phyloP scores from a whole-genome alignment of 2,888 invertebrate species.

The Thecocarcelia acutangulata region DNA sequence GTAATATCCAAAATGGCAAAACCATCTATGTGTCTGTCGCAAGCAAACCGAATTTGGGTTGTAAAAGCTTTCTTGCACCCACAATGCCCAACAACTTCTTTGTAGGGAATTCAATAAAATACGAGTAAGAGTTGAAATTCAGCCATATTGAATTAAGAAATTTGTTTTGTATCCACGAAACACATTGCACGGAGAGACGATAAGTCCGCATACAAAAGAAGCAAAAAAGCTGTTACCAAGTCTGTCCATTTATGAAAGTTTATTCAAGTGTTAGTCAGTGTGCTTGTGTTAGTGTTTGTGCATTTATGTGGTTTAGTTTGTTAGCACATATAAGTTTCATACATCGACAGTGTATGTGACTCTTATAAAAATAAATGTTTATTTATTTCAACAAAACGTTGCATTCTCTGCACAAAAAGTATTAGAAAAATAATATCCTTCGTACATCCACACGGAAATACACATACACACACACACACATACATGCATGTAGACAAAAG shows the following conservation, averaged over 20 bases:
- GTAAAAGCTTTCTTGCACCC: background rate
- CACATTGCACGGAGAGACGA: constrained; percentile 9
- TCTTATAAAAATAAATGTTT: constrained; percentile 57
- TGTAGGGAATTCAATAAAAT: constrained; percentile 13
- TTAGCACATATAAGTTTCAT: constrained; percentile 15
- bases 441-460: background rate
- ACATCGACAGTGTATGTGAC: constrained; percentile 17
- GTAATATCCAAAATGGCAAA: no score
- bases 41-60: background rate
- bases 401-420: constrained; percentile 22
- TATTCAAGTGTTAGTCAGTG: constrained; percentile 8
- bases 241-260: constrained; percentile 5
- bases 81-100: background rate
- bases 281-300: background rate
- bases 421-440: constrained; percentile 18
- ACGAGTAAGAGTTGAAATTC: constrained; percentile 55
- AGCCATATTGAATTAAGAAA: constrained; percentile 68
- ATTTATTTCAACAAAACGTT: constrained; percentile 49
- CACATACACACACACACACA: background rate
- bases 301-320: constrained; percentile 21
- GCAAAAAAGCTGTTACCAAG: constrained; percentile 15
- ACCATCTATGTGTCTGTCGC: no score
- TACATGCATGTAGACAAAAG: background rate
- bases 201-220: constrained; percentile 23
- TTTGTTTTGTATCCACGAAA: constrained; percentile 39